Evolutionary conservation across 2,113 vertebrate species (phyloP), one percentile per base, ranked within the genome.

Genomic region (Pangasianodon gigas): DNA sequence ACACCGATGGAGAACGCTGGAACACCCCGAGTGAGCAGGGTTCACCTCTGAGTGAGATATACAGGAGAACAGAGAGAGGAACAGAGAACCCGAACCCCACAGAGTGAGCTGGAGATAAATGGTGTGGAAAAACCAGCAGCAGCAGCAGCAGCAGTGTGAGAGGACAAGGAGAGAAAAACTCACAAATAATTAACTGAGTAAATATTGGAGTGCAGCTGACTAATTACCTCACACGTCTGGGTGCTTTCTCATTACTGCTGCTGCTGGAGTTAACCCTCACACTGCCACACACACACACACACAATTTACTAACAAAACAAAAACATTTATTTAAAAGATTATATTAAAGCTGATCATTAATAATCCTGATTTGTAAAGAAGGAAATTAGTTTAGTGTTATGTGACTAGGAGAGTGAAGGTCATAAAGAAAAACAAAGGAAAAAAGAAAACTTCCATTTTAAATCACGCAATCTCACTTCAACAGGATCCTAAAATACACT

Each of bases 181-280:
- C 95, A 95, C 95, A 96, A 95, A 96, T 96, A 96, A 96, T 96
- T 96, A 96, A 96, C 95, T 96, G 95, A 94, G 94, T 96, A 96
- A 96, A 96, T 96, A 96, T 96, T 96, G 94, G 94, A 96, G 94
- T 94, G 95, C 93, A 92, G 94, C 94, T 95, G 94, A 95, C 94
- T 95, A 96, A 96, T 95, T 95, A 96, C 95, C 95, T 95, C 94
- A 93, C 95, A 95, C 94, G 94, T 95, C 94, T 95, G 95, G 94
- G 94, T 96, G 94, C 95, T 91, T 94, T 94, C 95, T 95, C 95
- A 95, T 95, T 96, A 96, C 95, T 94, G 94, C 94, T 94, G 92
- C 93, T 93, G 94, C 93, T 88, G 88, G 92, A 80, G 93, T 95
- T 95, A 95, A 95, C 94, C 94, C 95, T 93, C 93, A 90, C 89